Conservation (phyloP, 2,888 invertebrate genomes). For the Mesorhabditis sp. region DNA sequence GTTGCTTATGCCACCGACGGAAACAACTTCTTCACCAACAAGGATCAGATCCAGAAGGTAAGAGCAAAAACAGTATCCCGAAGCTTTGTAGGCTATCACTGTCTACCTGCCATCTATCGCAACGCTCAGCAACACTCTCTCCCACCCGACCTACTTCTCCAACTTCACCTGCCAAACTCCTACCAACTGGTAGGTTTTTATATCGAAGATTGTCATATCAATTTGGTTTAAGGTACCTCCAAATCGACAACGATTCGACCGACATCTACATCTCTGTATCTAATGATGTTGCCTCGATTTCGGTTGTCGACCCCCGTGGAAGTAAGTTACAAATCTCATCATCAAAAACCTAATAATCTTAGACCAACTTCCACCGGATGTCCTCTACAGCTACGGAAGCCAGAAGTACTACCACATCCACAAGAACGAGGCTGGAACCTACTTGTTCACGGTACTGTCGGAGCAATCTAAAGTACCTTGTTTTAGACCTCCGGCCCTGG, state of each 20-base stretch:
- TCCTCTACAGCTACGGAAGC: constrained; percentile 2
- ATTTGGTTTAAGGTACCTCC: constrained; percentile 22
- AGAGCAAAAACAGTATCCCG: background rate
- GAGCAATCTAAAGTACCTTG: background rate
- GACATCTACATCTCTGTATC: constrained; percentile 30
- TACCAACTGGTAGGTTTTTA: background rate
- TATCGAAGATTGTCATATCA: background rate
- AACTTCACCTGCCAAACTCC: constrained; percentile 20
- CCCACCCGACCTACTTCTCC: constrained; percentile 31
- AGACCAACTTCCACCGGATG: background rate
- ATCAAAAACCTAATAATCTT: constrained; percentile 2
- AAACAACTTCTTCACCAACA: constrained; percentile 18
- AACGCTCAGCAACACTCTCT: constrained; percentile 24
- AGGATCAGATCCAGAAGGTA: constrained; percentile 4
- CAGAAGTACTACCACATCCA: constrained; percentile 1
- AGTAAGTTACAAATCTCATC: constrained; percentile 9
- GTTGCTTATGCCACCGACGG: constrained; percentile 35
- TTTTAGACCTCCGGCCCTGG: constrained; percentile 20
- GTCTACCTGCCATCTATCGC: constrained; percentile 30
- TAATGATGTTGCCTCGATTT: constrained; percentile 21
- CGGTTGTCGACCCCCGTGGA: constrained; percentile 23
- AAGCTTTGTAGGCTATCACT: constrained; percentile 19
- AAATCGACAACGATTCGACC: constrained; percentile 34
- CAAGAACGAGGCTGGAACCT: constrained; percentile 4
- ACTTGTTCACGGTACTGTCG: background rate